A percentile compares a stretch with the other conserved stretches of the same genome.
Evolutionary conservation across 2,797 vertebrate genomes (phyloP).

Genomic region (Gymnodraco acuticeps): DNA sequence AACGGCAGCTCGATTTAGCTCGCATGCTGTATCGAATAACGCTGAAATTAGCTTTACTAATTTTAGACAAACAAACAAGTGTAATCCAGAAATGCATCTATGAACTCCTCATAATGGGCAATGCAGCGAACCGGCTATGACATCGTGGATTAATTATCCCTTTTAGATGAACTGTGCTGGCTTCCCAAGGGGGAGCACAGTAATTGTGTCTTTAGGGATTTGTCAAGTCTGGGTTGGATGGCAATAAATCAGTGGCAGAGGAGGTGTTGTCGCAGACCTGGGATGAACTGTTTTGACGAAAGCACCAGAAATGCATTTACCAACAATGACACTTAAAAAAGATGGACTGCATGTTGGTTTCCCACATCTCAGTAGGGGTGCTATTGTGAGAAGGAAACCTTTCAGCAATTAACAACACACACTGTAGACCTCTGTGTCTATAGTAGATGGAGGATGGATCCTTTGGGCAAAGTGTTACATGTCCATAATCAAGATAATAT

Average conservation of each 20-base stretch:
- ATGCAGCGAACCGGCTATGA: slow-evolving; percentile 63
- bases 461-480: slow-evolving; percentile 16
- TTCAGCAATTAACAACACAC: slow-evolving; percentile 37
- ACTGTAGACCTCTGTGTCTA: slow-evolving; percentile 31
- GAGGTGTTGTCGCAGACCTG: slow-evolving; percentile 64
- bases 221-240: slow-evolving; percentile 77
- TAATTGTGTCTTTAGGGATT: slow-evolving; percentile 88
- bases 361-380: slow-evolving; percentile 8
- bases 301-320: slow-evolving; percentile 26
- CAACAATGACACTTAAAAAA: slow-evolving; percentile 19
- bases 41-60: slow-evolving; percentile 32
- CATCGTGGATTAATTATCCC: slow-evolving; percentile 77
- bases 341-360: slow-evolving; percentile 19
- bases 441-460: slow-evolving; percentile 9
- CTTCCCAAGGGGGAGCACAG: slow-evolving; percentile 66
- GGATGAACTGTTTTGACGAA: slow-evolving; percentile 70
- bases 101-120: slow-evolving; percentile 69
- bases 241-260: slow-evolving; percentile 79
- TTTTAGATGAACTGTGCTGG: slow-evolving; percentile 73
- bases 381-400: slow-evolving; percentile 3
- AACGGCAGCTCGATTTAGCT: slow-evolving; percentile 1
- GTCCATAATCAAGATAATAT: slow-evolving; percentile 28
- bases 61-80: slow-evolving; percentile 53
- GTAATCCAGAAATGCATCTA: slow-evolving; percentile 28
- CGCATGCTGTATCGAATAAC: neutral